These are phyloP conservation scores for Alaudala cheleensis DNA, from an alignment of 2,113 vertebrate genomes.

Conservation along the genomic window DNA sequence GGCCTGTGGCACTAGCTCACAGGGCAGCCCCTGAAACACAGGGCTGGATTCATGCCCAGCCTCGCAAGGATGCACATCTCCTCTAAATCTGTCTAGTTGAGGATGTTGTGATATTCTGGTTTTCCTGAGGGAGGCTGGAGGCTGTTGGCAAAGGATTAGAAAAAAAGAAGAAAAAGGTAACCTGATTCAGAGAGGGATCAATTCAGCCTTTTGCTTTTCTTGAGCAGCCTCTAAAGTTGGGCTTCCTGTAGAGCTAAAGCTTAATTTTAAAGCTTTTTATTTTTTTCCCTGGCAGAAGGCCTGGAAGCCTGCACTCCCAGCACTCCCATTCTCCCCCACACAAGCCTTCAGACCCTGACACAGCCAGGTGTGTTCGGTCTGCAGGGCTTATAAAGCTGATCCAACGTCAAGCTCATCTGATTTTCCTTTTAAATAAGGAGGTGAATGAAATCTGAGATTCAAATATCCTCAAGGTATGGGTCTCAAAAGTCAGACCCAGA, in stretches of 20 bases:
- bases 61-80: neutral
- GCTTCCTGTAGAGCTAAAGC: neutral
- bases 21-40: neutral
- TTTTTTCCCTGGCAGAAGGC: neutral
- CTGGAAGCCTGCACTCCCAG: neutral
- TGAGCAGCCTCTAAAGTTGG: neutral
- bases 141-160: neutral
- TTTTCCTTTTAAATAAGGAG: constrained; percentile 15
- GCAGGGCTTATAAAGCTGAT: neutral
- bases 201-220: neutral
- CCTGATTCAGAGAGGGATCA: neutral
- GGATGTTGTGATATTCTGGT: neutral
- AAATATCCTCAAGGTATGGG: neutral
- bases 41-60: neutral
- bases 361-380: neutral
- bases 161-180: neutral
- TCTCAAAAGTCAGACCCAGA: neutral
- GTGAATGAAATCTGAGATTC: neutral
- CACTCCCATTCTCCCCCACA: neutral
- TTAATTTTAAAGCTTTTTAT: neutral
- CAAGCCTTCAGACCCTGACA: neutral
- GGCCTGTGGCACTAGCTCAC: neutral
- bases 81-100: neutral
- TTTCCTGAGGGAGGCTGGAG: neutral
- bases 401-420: neutral